Evolutionary conservation across 2,888 invertebrate genomes (phyloP).

Genomic region (Halictus ligatus): DNA sequence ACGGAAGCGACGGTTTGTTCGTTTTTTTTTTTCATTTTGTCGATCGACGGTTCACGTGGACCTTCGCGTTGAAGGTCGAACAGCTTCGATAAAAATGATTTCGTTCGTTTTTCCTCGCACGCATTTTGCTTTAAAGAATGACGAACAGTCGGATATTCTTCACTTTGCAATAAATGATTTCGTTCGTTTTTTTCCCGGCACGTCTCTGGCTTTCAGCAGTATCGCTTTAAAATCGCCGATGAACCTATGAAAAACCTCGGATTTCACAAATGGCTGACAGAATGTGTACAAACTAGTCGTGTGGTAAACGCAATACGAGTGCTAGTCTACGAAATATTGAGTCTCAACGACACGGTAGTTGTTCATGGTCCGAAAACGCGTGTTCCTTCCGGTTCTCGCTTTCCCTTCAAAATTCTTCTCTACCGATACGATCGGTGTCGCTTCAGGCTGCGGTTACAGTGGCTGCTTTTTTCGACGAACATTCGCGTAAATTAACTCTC

Average conservation of each 20-base stretch:
- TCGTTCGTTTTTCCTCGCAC: neutral
- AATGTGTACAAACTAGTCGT: neutral
- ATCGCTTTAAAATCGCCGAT: neutral
- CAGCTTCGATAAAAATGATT: neutral
- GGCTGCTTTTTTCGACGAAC: neutral
- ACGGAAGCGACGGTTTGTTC: slow-evolving; percentile 9
- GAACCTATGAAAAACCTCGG: neutral
- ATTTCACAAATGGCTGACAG: neutral
- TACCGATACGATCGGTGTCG: neutral
- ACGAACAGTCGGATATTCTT: neutral
- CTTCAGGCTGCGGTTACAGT: neutral
- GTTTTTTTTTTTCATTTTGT: neutral
- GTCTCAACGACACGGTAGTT: neutral
- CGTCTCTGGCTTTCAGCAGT: neutral
- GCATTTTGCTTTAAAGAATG: neutral
- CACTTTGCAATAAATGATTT: neutral
- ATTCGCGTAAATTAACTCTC: neutral
- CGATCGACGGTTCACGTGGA: neutral
- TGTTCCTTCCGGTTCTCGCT: neutral
- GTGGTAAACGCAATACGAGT: neutral
- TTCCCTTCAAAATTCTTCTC: neutral
- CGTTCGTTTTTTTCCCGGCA: neutral
- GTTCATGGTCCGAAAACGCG: neutral
- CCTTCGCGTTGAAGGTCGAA: neutral
- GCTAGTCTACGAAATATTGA: neutral